Percentiles rank a stretch among this genome's conserved stretches.
phyloP scores from a whole-genome alignment of 2,888 invertebrate species.

The Leptopterna dolabrata region DNA sequence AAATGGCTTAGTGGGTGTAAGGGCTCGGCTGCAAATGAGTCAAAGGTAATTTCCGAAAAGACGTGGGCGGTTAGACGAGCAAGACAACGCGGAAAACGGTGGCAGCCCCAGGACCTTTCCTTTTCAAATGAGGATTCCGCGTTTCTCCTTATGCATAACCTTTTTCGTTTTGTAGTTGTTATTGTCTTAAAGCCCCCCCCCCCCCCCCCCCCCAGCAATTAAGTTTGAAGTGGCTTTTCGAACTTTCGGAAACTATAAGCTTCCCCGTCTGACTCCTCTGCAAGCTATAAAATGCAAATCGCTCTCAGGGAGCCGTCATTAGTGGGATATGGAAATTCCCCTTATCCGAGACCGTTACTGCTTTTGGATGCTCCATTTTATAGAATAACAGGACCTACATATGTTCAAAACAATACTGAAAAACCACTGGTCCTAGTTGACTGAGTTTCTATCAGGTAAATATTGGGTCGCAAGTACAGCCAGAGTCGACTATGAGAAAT shows the following conservation, averaged over 20 bases:
- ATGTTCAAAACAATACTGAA: too few species aligned
- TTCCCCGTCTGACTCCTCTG: not conserved
- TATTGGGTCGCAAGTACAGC: too few species aligned
- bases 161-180: not conserved
- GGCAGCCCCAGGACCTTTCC: not conserved
- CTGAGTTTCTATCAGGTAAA: too few species aligned
- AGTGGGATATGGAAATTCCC: too few species aligned
- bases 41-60: constrained; percentile 26
- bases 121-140: not conserved
- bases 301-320: not conserved
- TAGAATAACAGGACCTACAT: too few species aligned
- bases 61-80: not conserved
- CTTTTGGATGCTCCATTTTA: too few species aligned
- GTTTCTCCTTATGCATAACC: not conserved
- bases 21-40: constrained; percentile 37
- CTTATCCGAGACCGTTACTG: too few species aligned
- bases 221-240: not conserved
- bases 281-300: not conserved
- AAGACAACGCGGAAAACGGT: not conserved
- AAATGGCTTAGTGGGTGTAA: constrained; percentile 20
- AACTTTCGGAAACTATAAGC: not conserved
- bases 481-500: too few species aligned
- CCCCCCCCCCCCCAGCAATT: not conserved
- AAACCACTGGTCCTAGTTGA: too few species aligned
- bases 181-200: not conserved